Base-by-base conservation (phyloP, 2,113 vertebrate species). In the Prionailurus viverrinus region DNA sequence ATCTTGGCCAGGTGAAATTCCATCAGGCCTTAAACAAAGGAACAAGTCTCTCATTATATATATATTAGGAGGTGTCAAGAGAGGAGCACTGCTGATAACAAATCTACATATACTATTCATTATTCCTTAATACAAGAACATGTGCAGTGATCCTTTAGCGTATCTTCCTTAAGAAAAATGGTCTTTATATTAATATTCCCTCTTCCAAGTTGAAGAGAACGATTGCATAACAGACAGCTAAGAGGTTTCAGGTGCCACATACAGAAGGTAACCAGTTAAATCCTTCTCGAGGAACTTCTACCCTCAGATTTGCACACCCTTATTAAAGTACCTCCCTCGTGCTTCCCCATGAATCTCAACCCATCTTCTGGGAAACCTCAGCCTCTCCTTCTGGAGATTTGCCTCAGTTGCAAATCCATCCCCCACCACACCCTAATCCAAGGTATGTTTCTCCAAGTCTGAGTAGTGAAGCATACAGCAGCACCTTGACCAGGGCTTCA, bases 11-110 rank as follows among this genome's bases (percentile, higher is more conserved):
- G 11, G 27, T 41, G 68, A 83, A 69, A 90, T 81, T 53, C 74
- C 53, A 58, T 48, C 68, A 41, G 65, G 39, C 39, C 29, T 73
- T 61, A 86, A 66, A 91, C 25, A 86, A 76, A 66, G 68, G 51
- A 51, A 55, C 21, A 48, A 11, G 19, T 23, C 39, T 92, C 7
- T 86, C 80, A 7, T 68, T 84, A 66, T 61, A 73, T 61, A 76
- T 66, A 29, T 27, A 41, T 39, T 79, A 53, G 63, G 45, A 68
- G 21, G 10, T 45, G 55, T 74, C 31, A 90, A 53, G 13, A 69
- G 21, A 87, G 9, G 69, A 88, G 33, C 89, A 94, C 23, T 45
- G 36, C 61, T 94, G 94, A 27, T 89, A 69, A 94, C 48, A 88
- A 92, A 61, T 63, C 45, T 48, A 51, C 55, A 48, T 51, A 12